Evolutionary conservation across 1,140 invertebrate species (phyloP), one percentile per base, ranked within the genome.

Genomic region (Panagrolaimus sp.): DNA sequence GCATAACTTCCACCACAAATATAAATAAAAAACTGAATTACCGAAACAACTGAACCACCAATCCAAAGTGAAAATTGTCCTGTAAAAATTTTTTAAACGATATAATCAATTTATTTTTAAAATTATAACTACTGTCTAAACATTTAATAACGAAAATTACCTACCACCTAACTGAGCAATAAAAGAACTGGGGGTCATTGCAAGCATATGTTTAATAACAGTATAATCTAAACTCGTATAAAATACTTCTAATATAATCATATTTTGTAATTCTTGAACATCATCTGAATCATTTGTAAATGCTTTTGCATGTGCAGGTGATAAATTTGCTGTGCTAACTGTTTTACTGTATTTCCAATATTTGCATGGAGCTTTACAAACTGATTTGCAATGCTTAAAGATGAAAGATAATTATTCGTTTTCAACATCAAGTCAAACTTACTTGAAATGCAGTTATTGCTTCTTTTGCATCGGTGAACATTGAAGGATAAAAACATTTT

Each of bases 11-110:
- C 46, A 57, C 68, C 63, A 65, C 44, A 42, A 42, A 70, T 51
- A 65, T 76, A 76, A 65, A 76, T 71, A 57, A 78, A 44, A 43
- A 78, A 57, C 72, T 78, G 77, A 44, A 72, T 66, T n/a, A 78
- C 31, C 8, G 77, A 78, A 65, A 78, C 79, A 7, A 78, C 67
- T 11, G 77, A 79, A 16, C 75, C 77, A 16, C 77, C 77, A n/a
- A 79, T 74, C 72, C 72, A 78, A n/a, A 78, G 72, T 13, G 77
- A 78, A 47, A 78, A 70, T 74, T 78, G 77, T 63, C 77, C 76
- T 77, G n/a, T n/a, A n/a, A n/a, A n/a, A n/a, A n/a, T n/a, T n/a
- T n/a, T n/a, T n/a, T n/a, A n/a, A n/a, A n/a, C n/a, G n/a, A n/a
- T n/a, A n/a, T n/a, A n/a, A n/a, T n/a, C n/a, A n/a, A n/a, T n/a